phyloP scores from a whole-genome alignment of 2,888 invertebrate species.

The Gandaritis pyraliata region DNA sequence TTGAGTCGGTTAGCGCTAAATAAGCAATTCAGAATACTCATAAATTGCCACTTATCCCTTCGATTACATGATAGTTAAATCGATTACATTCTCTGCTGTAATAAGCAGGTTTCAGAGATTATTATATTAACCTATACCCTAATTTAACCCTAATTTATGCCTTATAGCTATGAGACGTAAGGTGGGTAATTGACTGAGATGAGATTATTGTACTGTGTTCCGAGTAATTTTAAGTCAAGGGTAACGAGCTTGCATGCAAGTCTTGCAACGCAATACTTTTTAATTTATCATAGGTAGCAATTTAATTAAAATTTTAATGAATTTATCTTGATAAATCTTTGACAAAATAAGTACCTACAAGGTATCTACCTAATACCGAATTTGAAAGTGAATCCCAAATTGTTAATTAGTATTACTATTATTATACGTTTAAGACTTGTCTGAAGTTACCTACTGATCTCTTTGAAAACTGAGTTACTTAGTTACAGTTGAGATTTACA shows the following conservation, averaged over 20 bases:
- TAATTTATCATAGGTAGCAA: slow-evolving; percentile 28
- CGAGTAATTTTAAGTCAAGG: slow-evolving; percentile 67
- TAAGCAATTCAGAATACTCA: not conserved
- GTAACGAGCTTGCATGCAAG: slow-evolving; percentile 56
- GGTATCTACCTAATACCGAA: too few species aligned
- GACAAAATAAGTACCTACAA: too few species aligned
- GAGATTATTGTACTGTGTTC: not conserved
- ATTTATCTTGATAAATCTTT: not conserved
- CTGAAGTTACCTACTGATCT: too few species aligned
- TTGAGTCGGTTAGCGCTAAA: too few species aligned
- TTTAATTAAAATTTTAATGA: not conserved
- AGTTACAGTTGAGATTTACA: too few species aligned
- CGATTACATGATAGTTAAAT: slow-evolving; percentile 42
- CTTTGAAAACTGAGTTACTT: too few species aligned
- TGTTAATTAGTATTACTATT: too few species aligned
- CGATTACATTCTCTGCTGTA: slow-evolving; percentile 22
- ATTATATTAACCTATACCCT: not conserved
- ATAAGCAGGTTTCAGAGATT: slow-evolving; percentile 1
- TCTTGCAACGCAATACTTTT: slow-evolving; percentile 50
- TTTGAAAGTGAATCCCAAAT: too few species aligned
- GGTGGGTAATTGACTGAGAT: slow-evolving; percentile 7
- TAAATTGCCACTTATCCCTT: slow-evolving; percentile 46
- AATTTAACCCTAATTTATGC: not conserved
- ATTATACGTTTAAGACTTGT: too few species aligned
- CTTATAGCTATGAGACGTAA: not conserved